A percentile compares a stretch with the other conserved stretches of the same genome.
Conservation (phyloP, 2,888 invertebrate genomes). For the Bugulina stolonifera region DNA sequence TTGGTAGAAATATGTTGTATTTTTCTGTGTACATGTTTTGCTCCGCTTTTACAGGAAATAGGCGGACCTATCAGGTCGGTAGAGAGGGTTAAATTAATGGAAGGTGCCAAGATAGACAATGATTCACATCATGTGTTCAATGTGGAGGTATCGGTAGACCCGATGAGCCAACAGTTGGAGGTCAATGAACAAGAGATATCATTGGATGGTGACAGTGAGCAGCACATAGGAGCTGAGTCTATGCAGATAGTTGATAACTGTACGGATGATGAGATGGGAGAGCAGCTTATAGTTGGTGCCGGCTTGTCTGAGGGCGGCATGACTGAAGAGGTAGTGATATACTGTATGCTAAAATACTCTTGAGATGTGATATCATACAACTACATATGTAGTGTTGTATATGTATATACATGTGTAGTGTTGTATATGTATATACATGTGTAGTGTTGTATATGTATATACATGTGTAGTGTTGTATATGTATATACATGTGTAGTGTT, state of each 20-base stretch:
- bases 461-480: too few species aligned
- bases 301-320: neutral
- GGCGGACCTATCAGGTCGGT: conserved; percentile 16
- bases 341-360: too few species aligned
- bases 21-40: too few species aligned
- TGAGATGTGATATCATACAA: too few species aligned
- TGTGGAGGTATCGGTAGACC: neutral
- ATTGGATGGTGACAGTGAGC: neutral
- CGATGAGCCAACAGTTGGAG: neutral
- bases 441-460: too few species aligned
- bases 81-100: neutral
- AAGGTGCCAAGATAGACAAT: neutral
- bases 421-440: too few species aligned
- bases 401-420: too few species aligned
- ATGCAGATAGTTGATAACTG: neutral
- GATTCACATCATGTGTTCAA: conserved; percentile 4
- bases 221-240: neutral
- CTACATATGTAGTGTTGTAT: too few species aligned
- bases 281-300: neutral
- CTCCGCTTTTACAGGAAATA: neutral
- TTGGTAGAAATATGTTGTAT: too few species aligned
- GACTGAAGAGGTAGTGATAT: neutral
- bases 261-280: neutral
- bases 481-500: too few species aligned
- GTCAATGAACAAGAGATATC: neutral